Base-by-base conservation (phyloP, 2,888 invertebrate species). In the Eupithecia abbreviata region DNA sequence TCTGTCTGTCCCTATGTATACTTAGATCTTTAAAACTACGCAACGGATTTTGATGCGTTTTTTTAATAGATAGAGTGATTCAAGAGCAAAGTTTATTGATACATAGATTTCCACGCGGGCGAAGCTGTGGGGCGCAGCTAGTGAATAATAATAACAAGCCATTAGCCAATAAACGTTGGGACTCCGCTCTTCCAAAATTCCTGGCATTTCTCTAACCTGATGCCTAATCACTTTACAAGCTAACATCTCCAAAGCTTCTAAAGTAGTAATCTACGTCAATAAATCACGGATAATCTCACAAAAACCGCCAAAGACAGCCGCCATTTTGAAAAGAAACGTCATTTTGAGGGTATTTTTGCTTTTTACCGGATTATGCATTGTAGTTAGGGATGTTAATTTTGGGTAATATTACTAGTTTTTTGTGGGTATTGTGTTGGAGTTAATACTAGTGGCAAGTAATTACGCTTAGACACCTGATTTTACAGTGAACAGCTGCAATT, bases 231-330 rank as follows among this genome's bases (percentile, higher is more conserved):
- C 42, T 66, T 66, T 42, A 66, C 41, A 2, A 66, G 42, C 7
- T 42, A 65, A 42, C 42, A 42, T 42, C 13, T 15, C 42, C 6
- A 13, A 66, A 41, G 41, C 66, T 3, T 42, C 3, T 3, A 65
- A 13, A 65, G 41, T 58, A 58, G 18, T 58, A 58, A 58, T 58
- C 65, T 65, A 41, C 41, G 65, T 66, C 42, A 42, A 69, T 69
- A 69, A 69, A 69, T 69, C 45, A n/a, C 18, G 9, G 69, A 69
- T 69, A 45, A 69, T 66, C 62, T 12, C 12, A 68, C 45, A 68
- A 68, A 68, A 68, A 68, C 47, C 12, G 45, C 10, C 18, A 69
- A 69, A 69, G 18, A 12, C 68, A 41, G 69, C 69, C 69, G 69
- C 69, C 69, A 69, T 69, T 47, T 69, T 69, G 69, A 66, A 66